Base-by-base conservation (phyloP, 30 jellyfish, hydroid and myxozoan species). In the Aurelia sp. region DNA sequence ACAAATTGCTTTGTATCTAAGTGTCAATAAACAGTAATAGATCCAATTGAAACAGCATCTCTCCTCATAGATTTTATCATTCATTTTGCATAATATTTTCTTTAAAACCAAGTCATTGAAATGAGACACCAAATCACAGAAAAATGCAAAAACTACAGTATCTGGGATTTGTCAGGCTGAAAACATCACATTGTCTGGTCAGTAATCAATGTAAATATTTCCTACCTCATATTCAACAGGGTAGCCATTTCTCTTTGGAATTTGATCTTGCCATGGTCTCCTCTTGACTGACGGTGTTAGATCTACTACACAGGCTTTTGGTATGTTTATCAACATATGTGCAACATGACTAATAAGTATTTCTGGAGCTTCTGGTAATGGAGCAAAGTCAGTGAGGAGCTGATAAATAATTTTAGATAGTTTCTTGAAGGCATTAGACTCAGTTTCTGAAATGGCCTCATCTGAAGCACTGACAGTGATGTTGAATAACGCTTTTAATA, bases 271-370 rank as follows among this genome's bases (percentile, higher is more conserved):
- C 88, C 87, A 74, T 63, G 30, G 78, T 65, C 84, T 84, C 33
- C 87, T 90, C 41, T 74, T 73, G 18, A 71, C 95, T 11, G 84
- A 20, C 11, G 85, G 90, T n/a, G 55, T 52, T 48, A 92, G 70
- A 13, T 51, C 72, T 21, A 57, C 58, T 15, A 82, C 79, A 67
- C 91, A 73, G 41, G 52, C 55, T 53, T 74, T 73, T 30, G 98
- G 98, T 52, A 92, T 55, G 69, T 92, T 92, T 40, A 92, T 88
- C 30, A 87, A 27, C 87, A 87, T 41, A 64, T 92, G 90, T 30
- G 84, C 95, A 37, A 78, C 20, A 20, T 87, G 97, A 18, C 87
- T 62, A 22, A 92, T 62, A 8, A 92, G 72, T n/a, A 71, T 84
- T 17, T 67, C 66, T 15, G 74, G 67, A 23, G 44, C 60, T 41